Evolutionary conservation across 2,797 vertebrate species (phyloP).

Genomic region (Uromys caudimaculatus): DNA sequence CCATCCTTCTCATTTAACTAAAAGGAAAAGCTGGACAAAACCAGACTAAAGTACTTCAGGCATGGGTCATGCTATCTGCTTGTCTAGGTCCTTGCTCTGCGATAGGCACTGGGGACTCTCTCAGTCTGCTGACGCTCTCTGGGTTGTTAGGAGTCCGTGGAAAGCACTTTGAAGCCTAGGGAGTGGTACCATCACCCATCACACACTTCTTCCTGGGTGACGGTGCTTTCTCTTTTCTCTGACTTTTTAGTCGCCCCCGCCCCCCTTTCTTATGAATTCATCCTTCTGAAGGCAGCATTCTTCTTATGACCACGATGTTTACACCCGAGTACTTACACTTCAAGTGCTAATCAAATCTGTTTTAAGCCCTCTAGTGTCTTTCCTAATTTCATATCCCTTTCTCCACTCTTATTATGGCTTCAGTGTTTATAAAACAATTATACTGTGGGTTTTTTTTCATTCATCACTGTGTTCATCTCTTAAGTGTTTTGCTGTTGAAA

Average conservation of each 20-base stretch:
- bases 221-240: not conserved
- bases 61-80: not conserved
- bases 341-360: not conserved
- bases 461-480: not conserved
- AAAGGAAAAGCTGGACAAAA: not conserved
- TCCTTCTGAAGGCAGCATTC: constrained; percentile 33
- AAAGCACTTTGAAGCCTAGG: not conserved
- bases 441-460: not conserved
- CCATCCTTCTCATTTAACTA: not conserved
- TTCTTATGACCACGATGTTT: constrained; percentile 12
- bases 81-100: not conserved
- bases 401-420: not conserved
- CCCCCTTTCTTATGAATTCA: not conserved
- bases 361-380: constrained; percentile 1
- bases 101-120: not conserved
- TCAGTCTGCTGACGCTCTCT: not conserved
- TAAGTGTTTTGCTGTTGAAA: constrained; percentile 39
- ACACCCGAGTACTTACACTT: not conserved
- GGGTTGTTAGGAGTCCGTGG: not conserved
- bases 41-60: not conserved
- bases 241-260: not conserved
- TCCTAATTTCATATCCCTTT: constrained; percentile 4
- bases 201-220: not conserved
- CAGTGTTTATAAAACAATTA: not conserved
- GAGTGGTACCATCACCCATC: not conserved